Base-by-base conservation (phyloP, 1,140 invertebrate genomes). In the Dysdera silvatica region DNA sequence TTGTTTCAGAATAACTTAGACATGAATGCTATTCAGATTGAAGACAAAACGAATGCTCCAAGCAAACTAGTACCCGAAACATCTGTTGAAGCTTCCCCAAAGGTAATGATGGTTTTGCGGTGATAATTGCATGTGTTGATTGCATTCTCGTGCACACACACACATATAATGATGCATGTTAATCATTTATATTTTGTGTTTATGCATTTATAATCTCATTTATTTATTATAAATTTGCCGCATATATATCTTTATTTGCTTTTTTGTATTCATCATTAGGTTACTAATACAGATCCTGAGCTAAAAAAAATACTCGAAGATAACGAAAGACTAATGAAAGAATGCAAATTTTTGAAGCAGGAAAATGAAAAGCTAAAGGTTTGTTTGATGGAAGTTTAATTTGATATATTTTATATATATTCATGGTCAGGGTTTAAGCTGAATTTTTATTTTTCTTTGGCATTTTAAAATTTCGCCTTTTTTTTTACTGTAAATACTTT, bases 1-100 rank as follows among this genome's bases (percentile, higher is more conserved):
- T n/a, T 53, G 14, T 65, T 65, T 49, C 57, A 65, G 63, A 65
- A 59, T 60, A 65, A 65, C 40, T 55, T 65, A 60, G 63, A 65
- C 32, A 55, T 29, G 14, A 59, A 32, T 60, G 40, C 40, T 37
- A 55, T 48, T n/a, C 51, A 48, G 28, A 24, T 31, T 45, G 63
- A 59, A 40, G 63, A 65, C 26, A 60, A 65, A 65, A 59, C 56
- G 40, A 32, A 40, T 43, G 48, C 40, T 53, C 4, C 6, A 24
- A 59, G 45, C 31, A 61, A 63, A 56, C 35, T 63, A 29, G 40
- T 59, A 20, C 31, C 37, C 18, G 55, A 65, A n/a, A 18, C 56
- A 23, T 24, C 51, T 29, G 29, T 43, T 37, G 55, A 59, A 54
- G 48, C 63, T 24, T 59, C 40, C 29, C 51, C 63, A 53, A 65